Percentiles rank a stretch among this genome's conserved stretches.
phyloP scores from a whole-genome alignment of 2,797 vertebrate species.

The Eremophila alpestris region DNA sequence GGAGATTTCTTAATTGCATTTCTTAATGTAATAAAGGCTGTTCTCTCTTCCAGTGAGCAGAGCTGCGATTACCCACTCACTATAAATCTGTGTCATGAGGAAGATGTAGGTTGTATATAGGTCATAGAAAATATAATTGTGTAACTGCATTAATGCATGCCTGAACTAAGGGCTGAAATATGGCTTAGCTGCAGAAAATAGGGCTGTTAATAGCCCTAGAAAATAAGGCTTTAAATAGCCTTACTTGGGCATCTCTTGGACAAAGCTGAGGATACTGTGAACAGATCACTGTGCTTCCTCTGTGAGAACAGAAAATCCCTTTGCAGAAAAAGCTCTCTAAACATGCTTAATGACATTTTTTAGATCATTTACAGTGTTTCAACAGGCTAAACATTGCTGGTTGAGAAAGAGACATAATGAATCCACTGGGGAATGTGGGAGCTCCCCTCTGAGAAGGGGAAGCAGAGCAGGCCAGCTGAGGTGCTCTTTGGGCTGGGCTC shows the following conservation, averaged over 20 bases:
- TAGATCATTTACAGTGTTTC: not conserved
- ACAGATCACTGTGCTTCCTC: not conserved
- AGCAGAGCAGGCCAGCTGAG: conserved; percentile 69
- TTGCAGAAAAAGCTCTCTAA: conserved; percentile 19
- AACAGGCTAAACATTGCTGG: conserved; percentile 70
- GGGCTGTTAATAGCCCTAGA: not conserved
- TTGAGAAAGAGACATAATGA: conserved; percentile 75
- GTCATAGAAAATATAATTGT: not conserved
- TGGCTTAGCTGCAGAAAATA: not conserved
- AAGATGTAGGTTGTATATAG: not conserved
- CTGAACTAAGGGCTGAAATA: not conserved
- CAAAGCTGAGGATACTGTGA: not conserved
- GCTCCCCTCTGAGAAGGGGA: conserved; percentile 69
- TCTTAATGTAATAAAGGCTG: not conserved
- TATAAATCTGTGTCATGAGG: not conserved
- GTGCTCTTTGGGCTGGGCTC: not conserved
- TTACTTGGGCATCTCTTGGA: not conserved
- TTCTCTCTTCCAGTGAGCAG: rapidly evolving
- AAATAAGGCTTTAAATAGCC: not conserved
- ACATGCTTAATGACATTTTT: not conserved
- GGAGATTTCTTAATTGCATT: not conserved
- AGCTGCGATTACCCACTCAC: not conserved
- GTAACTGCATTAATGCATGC: not conserved
- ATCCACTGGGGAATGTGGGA: conserved; percentile 68
- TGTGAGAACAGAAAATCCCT: not conserved